A percentile compares a stretch with the other conserved stretches of the same genome.
Conservation (phyloP, 2,113 vertebrate genomes). For the Cromileptes altivelis region DNA sequence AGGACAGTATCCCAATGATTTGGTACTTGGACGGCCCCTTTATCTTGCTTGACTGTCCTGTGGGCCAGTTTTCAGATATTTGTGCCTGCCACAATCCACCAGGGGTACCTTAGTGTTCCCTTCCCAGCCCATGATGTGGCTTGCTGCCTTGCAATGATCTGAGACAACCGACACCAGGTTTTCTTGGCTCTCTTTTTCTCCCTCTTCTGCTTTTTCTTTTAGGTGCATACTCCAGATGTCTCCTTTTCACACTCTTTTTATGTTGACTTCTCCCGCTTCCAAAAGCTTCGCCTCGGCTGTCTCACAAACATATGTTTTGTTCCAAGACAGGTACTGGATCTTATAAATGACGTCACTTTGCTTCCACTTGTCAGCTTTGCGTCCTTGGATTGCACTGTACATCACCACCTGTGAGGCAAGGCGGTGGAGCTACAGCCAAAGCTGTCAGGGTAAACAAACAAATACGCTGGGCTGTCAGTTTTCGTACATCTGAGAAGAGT, state of each 20-base stretch:
- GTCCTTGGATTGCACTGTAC: conserved; percentile 49
- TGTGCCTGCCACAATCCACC: not conserved
- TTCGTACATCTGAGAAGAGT: not conserved
- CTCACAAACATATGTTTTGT: conserved; percentile 38
- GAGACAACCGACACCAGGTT: conserved; percentile 9
- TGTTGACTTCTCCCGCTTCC: not conserved
- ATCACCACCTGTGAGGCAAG: conserved; percentile 54
- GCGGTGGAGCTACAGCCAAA: conserved; percentile 32
- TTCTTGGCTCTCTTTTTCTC: not conserved
- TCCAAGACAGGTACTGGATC: conserved; percentile 10
- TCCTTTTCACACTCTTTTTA: conserved; percentile 42
- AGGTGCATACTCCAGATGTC: conserved; percentile 14
- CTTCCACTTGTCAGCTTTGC: conserved; percentile 27
- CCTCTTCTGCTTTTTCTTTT: not conserved
- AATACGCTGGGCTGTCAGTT: conserved; percentile 15
- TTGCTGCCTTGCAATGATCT: conserved; percentile 4
- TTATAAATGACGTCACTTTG: conserved; percentile 23
- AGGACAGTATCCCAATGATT: not conserved
- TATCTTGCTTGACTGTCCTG: not conserved
- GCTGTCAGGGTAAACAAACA: conserved; percentile 64
- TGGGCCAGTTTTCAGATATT: not conserved
- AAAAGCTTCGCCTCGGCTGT: conserved; percentile 7
- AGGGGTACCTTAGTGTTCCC: not conserved
- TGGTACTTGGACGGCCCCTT: not conserved
- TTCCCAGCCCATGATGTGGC: not conserved